Base-by-base conservation (phyloP, 2,888 invertebrate genomes). In the Trachelus tabidus region DNA sequence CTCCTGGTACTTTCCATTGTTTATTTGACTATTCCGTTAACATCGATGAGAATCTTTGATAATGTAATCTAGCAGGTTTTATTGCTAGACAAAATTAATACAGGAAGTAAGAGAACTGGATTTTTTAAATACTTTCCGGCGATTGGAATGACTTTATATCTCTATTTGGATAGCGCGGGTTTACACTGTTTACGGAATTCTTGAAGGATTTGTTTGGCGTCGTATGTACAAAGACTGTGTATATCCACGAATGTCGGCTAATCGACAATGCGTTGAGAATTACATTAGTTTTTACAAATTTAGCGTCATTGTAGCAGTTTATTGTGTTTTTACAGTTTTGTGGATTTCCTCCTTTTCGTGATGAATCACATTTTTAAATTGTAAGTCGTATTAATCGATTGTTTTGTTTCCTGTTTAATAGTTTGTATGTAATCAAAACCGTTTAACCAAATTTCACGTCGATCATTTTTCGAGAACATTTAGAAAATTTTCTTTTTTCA, bases 1-100 rank as follows among this genome's bases (percentile, higher is more conserved):
- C 78, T 74, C 56, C 34, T 81, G 85, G 80, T 75, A 84, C 79
- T 82, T 85, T 85, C 82, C 83, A 82, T 79, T 80, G 37, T 4
- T 75, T n/a, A 68, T 77, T 71, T 34, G 33, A 71, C 23, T 56
- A 23, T 23, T 56, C 23, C 23, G 56, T 56, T 15, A 56, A 15
- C 9, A 56, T 56, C 56, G 56, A 56, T 56, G 23, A 2, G 23
- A 23, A 56, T 56, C 23, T 56, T 56, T 56, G 0, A 23, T 56
- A 56, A 56, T 56, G 56, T 56, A 56, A 56, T 56, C 6, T 23
- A 56, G 23, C 9, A 56, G 15, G 15, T 56, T 23, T 56, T 23
- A 56, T 56, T 56, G 56, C 56, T 56, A 15, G 56, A 56, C 2
- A 56, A 56, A 56, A 56, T 15, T 56, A 23, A 56, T 56, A 23